phyloP scores from a whole-genome alignment of 37 sponge, comb jelly and placozoan genomes.

The Chondrilla cf. caribensis region DNA sequence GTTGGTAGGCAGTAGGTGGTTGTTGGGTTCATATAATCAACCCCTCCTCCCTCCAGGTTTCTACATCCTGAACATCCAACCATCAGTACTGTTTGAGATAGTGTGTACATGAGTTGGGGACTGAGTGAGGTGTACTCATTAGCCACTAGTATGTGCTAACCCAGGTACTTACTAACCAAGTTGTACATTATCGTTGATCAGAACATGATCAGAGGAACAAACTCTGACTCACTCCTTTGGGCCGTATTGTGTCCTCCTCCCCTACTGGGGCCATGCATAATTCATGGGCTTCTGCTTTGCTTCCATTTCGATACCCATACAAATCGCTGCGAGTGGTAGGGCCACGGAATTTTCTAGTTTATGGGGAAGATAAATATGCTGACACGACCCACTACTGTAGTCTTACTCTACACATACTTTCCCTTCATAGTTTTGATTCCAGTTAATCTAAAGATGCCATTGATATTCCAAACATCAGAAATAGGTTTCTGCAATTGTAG shows the following conservation, averaged over 20 bases:
- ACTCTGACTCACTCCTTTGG: conserved; percentile 2
- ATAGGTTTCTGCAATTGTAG: neutral
- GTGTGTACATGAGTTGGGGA: too few relatives aligned
- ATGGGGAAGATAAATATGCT: neutral
- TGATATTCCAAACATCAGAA: conserved; percentile 32
- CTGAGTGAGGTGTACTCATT: too few relatives aligned
- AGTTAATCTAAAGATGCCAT: conserved; percentile 46
- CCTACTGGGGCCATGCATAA: conserved; percentile 51
- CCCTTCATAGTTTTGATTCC: conserved; percentile 35
- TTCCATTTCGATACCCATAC: conserved; percentile 48
- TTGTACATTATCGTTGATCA: too few relatives aligned
- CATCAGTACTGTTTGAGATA: too few relatives aligned
- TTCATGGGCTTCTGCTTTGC: conserved; percentile 40
- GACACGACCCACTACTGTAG: neutral
- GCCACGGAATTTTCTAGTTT: conserved; percentile 46
- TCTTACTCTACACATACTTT: conserved; percentile 29
- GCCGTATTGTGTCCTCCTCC: conserved; percentile 44
- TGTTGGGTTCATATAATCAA: too few relatives aligned
- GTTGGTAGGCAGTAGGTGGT: too few relatives aligned
- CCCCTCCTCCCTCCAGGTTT: too few relatives aligned
- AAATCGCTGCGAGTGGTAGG: conserved; percentile 36
- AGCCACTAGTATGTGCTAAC: too few relatives aligned
- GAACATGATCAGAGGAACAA: neutral
- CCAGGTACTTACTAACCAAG: too few relatives aligned
- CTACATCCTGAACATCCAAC: too few relatives aligned